Percentiles rank a stretch among this genome's conserved stretches.
Conservation (phyloP, 2,113 vertebrate species). For the Natator depressus region DNA sequence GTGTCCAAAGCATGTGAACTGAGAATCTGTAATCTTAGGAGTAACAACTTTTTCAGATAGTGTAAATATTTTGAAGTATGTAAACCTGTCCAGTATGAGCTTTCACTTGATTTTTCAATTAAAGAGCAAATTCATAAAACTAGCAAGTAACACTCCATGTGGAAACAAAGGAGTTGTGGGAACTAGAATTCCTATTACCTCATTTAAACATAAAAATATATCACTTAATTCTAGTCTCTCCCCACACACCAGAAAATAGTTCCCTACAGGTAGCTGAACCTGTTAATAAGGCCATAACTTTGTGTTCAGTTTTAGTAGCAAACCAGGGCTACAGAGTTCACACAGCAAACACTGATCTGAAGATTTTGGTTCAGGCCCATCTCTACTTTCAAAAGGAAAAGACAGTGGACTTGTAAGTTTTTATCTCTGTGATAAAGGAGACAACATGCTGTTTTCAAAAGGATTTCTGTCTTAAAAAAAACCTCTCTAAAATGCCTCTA, state of each 20-base stretch:
- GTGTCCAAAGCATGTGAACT: not conserved
- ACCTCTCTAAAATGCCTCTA: not conserved
- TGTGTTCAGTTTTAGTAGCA: not conserved
- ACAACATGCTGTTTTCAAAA: not conserved
- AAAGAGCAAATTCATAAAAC: not conserved
- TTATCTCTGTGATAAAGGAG: not conserved
- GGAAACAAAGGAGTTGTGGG: not conserved
- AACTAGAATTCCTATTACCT: not conserved
- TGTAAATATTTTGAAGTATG: not conserved
- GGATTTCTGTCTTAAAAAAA: too few relatives aligned
- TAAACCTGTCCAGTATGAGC: not conserved
- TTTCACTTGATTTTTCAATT: not conserved
- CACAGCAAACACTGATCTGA: not conserved
- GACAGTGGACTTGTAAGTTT: not conserved
- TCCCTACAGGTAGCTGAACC: not conserved
- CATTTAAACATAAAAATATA: not conserved
- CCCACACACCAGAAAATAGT: not conserved
- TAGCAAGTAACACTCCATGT: not conserved
- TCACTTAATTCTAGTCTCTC: not conserved
- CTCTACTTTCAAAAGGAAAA: not conserved
- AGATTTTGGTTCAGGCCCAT: not conserved
- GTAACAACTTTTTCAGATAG: not conserved
- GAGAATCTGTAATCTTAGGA: not conserved
- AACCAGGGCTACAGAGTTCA: not conserved
- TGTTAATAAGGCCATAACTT: fast-evolving